phyloP scores from a whole-genome alignment of 2,113 vertebrate species.

The Xenus cinereus region DNA sequence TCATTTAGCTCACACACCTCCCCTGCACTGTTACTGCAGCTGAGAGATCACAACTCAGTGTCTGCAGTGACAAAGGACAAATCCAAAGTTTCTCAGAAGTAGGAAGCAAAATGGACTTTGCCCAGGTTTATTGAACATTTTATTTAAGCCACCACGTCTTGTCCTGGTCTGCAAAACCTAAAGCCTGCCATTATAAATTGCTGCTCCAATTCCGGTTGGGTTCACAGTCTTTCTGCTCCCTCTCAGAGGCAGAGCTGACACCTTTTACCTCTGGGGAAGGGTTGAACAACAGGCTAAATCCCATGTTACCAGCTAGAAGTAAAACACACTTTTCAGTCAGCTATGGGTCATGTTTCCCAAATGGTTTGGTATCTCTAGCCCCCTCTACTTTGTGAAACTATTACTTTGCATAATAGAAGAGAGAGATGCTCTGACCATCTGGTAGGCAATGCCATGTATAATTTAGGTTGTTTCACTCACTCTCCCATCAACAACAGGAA shows the following conservation, averaged over 20 bases:
- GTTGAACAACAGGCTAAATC: not conserved
- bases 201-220: not conserved
- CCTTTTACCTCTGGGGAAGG: not conserved
- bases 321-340: not conserved
- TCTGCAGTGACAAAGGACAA: not conserved
- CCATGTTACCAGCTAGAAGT: not conserved
- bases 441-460: not conserved
- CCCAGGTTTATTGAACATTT: not conserved
- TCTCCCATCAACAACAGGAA: not conserved
- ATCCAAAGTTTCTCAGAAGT: not conserved
- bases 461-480: not conserved
- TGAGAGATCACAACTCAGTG: not conserved
- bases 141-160: not conserved
- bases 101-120: not conserved
- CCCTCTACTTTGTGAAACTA: not conserved
- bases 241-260: not conserved
- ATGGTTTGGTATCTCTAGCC: not conserved
- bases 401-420: constrained; percentile 2
- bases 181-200: not conserved
- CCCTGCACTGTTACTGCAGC: not conserved
- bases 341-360: not conserved
- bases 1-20: not conserved
- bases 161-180: not conserved
- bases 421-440: not conserved
- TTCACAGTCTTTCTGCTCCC: not conserved